phyloP scores from a whole-genome alignment of 2,113 vertebrate species.

The Rhinolophus ferrumequinum region DNA sequence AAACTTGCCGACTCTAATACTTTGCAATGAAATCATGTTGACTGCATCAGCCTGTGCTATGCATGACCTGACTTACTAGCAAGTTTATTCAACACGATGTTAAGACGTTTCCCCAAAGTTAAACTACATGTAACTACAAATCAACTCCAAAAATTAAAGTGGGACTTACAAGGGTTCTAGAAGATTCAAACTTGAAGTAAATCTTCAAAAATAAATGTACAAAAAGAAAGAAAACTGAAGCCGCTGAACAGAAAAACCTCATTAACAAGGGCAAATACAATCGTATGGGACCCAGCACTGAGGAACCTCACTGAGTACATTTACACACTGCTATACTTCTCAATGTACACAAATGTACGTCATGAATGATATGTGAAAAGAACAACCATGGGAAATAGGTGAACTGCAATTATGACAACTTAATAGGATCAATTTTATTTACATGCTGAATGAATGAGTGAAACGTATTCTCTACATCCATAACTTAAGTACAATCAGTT shows the following conservation, averaged over 20 bases:
- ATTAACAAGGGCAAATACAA: slow-evolving; percentile 84
- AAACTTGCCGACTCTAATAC: slow-evolving; percentile 78
- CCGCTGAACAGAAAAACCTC: slow-evolving; percentile 81
- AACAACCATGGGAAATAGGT: slow-evolving; percentile 79
- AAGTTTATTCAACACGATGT: slow-evolving; percentile 79
- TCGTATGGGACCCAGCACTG: slow-evolving; percentile 82
- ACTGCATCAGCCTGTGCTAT: slow-evolving; percentile 80
- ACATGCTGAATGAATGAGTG: slow-evolving; percentile 81
- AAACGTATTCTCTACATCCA: slow-evolving; percentile 75
- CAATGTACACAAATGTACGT: slow-evolving; percentile 86
- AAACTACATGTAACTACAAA: slow-evolving; percentile 84
- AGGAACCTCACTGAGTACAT: slow-evolving; percentile 82
- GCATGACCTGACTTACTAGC: slow-evolving; percentile 76
- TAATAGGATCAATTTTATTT: slow-evolving; percentile 85
- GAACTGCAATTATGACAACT: slow-evolving; percentile 78
- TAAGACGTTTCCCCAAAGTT: slow-evolving; percentile 77
- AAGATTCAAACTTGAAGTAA: slow-evolving; percentile 83
- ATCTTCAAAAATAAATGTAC: slow-evolving; percentile 84
- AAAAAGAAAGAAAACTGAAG: slow-evolving; percentile 73
- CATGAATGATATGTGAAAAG: slow-evolving; percentile 81
- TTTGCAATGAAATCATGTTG: slow-evolving; percentile 83
- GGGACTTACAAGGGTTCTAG: slow-evolving; percentile 78
- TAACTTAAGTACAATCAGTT: slow-evolving; percentile 79
- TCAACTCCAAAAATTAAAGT: slow-evolving; percentile 81
- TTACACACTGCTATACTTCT: slow-evolving; percentile 82